Base-by-base conservation (phyloP, 2,888 invertebrate species). In the Encarsia formosa region DNA sequence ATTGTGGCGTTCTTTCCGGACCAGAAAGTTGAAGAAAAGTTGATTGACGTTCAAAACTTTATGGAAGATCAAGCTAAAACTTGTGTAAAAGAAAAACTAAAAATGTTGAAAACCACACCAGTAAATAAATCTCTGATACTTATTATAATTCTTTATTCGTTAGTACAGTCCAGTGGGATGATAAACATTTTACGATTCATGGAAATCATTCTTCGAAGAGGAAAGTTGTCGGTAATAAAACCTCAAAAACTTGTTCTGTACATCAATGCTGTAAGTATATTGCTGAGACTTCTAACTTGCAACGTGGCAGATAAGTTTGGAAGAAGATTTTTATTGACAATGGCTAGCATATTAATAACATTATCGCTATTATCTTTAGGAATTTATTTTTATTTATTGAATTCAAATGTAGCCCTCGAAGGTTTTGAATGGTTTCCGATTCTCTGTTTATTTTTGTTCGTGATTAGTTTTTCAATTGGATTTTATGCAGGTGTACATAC, bases 151-250 rank as follows among this genome's bases (percentile, higher is more conserved):
- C 39, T 68, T 8, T 63, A 60, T 50, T 47, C 61, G 11, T 64
- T 66, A 31, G 58, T 64, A 53, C 64, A 64, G 52, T 48, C 67
- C n/a, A 65, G 65, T 43, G 70, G 67, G 13, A 41, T 63, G 3
- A 59, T 60, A 37, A 60, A 56, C 3, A 18, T 68, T 8, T 20
- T 50, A 2, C 64, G 58, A 26, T 68, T 65, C 34, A 64, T 63
- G 62, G 65, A 66, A 54, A 44, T 31, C 1, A 65, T 70, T 15
- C 23, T 67, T 5, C 61, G 18, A 1, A 59, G 56, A 1, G 62
- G 59, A 6, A 54, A 60, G 8, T 57, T 66, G 6, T 58, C 58
- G 4, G 42, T 55, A 2, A 57, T 69, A n/a, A n/a, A 52, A 3
- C 66, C 69, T 9, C 43, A 63, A 3, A 16, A 52, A 13, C 50